These are phyloP conservation scores for Steinernema scapterisci DNA, from an alignment of 2,888 invertebrate genomes.

Conservation along the genomic window DNA sequence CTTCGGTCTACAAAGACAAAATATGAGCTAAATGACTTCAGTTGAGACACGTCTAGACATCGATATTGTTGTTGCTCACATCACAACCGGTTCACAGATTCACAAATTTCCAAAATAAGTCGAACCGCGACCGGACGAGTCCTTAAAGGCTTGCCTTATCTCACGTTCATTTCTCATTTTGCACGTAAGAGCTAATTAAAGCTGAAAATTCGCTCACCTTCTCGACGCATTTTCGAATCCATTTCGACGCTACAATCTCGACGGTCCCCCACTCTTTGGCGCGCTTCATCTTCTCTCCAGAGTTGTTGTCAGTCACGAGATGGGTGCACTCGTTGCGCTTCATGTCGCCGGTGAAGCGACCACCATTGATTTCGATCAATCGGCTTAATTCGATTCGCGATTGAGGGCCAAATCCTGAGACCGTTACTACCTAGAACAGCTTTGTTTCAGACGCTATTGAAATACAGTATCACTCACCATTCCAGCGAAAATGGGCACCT, in stretches of 20 bases:
- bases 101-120: too few species aligned
- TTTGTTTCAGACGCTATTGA: not conserved
- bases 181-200: too few species aligned
- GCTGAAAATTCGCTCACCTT: slow-evolving; percentile 36
- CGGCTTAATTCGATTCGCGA: slow-evolving; percentile 46
- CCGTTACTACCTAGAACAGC: slow-evolving; percentile 45
- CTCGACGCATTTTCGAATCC: slow-evolving; percentile 52
- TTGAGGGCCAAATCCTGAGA: slow-evolving; percentile 46
- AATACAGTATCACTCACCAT: too few species aligned
- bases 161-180: too few species aligned
- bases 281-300: slow-evolving; percentile 51
- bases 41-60: too few species aligned
- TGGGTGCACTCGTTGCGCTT: slow-evolving; percentile 50
- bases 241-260: slow-evolving; percentile 48
- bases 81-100: too few species aligned
- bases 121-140: too few species aligned
- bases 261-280: slow-evolving; percentile 57
- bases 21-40: too few species aligned
- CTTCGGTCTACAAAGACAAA: too few species aligned
- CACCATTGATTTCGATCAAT: slow-evolving; percentile 52
- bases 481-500: slow-evolving; percentile 41
- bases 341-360: slow-evolving; percentile 50
- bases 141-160: too few species aligned
- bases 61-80: too few species aligned
- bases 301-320: slow-evolving; percentile 48